These are phyloP conservation scores for Etheostoma nigrum DNA, from an alignment of 2,797 vertebrate species.

Conservation along the genomic window DNA sequence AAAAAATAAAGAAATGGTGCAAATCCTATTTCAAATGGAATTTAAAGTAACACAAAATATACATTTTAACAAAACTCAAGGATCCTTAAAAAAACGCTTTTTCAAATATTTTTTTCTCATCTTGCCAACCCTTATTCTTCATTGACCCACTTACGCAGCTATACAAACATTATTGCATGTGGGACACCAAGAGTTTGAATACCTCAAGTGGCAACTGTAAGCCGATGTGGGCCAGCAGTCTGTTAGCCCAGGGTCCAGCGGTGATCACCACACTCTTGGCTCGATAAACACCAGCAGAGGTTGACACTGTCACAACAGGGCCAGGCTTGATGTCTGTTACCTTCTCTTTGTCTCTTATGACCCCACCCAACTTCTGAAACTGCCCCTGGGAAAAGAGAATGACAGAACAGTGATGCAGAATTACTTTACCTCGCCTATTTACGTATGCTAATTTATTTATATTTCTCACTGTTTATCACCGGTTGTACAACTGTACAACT, in stretches of 20 bases:
- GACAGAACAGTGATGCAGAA: neutral
- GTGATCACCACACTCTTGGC: conserved; percentile 88
- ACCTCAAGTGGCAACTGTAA: conserved; percentile 92
- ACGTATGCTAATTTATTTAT: too few species aligned
- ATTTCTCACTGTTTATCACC: too few species aligned
- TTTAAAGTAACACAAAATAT: too few species aligned
- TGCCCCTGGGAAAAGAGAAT: conserved; percentile 75
- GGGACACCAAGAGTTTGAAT: neutral
- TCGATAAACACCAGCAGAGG: conserved; percentile 81
- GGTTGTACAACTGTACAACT: too few species aligned
- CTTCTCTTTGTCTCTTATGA: conserved; percentile 87
- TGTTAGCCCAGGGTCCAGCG: conserved; percentile 90
- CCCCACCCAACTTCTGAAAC: conserved; percentile 85
- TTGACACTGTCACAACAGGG: conserved; percentile 82
- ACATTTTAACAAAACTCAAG: too few species aligned
- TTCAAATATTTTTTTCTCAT: too few species aligned
- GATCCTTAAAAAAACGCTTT: too few species aligned
- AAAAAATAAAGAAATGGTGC: too few species aligned
- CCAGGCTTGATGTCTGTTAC: conserved; percentile 89
- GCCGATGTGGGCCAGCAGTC: conserved; percentile 83
- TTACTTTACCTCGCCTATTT: too few species aligned
- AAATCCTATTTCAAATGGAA: too few species aligned
- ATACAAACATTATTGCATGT: neutral
- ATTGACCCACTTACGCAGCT: neutral
- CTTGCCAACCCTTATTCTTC: too few species aligned